Base-by-base conservation (phyloP, 2,888 invertebrate species). In the Macropis europaea region DNA sequence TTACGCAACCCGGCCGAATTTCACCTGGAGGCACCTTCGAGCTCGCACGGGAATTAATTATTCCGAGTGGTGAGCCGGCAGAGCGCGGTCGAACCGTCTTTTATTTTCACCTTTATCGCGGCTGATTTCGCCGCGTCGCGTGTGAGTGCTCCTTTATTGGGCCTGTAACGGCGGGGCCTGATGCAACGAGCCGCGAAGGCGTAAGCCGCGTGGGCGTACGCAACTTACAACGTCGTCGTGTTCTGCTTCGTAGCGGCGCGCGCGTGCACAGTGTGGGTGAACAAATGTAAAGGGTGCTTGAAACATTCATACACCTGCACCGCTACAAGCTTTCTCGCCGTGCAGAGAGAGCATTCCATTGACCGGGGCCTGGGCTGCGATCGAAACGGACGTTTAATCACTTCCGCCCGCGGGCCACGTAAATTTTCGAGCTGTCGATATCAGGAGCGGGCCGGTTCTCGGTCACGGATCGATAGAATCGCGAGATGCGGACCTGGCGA, bases 71-170 rank as follows among this genome's bases (percentile, higher is more conserved):
- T 24, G 22, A 4, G 17, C 7, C 56, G 24, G 13, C 4, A 28
- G 3, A 19, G 30, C 19, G 48, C 36, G 24, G 24, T 5, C 24
- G 53, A 22, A 42, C 48, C 30, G 30, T 19, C n/a, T n/a, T 62
- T 67, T 63, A 61, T 66, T 67, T 54, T 63, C 60, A 36, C 43
- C 53, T 28, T 40, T 52, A 43, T 32, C 52, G 42, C 36, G 45
- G 34, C 61, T 62, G 56, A 38, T 66, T 59, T 45, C 57, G 30
- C 3, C 1, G 13, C 9, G 19, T 17, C 30, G 5, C 32, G 75
- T 78, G 79, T 71, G 75, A 67, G 71, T 73, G 81, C 62, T 77
- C 81, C 82, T 81, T 81, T 81, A 81, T 82, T 77, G 77, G 77
- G 79, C 76, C 80, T 76, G 73, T 56, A 59, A 50, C 56, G 57